Base-by-base conservation (phyloP, 2,888 invertebrate species). In the Linnaemya vulpina region DNA sequence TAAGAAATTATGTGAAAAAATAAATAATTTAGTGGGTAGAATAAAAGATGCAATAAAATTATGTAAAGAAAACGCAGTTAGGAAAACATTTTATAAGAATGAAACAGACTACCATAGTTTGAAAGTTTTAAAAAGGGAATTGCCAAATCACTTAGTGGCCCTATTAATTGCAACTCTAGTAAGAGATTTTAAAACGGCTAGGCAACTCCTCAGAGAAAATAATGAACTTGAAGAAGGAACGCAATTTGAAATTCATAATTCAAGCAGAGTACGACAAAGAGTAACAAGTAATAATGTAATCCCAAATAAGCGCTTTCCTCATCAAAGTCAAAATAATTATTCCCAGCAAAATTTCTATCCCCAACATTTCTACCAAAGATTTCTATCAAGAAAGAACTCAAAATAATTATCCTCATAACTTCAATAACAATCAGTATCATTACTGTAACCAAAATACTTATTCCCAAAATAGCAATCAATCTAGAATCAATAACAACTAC, bases 1-100 rank as follows among this genome's bases (percentile, higher is more conserved):
- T n/a, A 68, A 35, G 30, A 51, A 51, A 51, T 20, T 51, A 22
- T 68, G 68, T n/a, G 51, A 51, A 5, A 35, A 68, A 51, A 62
- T 35, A 25, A 51, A 68, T n/a, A 35, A 8, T n/a, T 20, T 13
- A 13, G 13, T 62, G 10, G 40, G 20, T 62, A 62, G 22, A 62
- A 40, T 62, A 20, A 13, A 40, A 9, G 40, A 62, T 22, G 13
- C 20, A 7, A 62, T 62, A 40, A 62, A 40, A 22, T 40, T 62
- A 40, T 22, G 62, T 40, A 20, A 35, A 3, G 25, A 51, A 30
- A 30, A 30, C 30, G 30, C 30, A 30, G 30, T 3, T 30, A 30
- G 30, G 30, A 30, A 68, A 20, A 35, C 1, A 30, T 46, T 46
- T 65, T 46, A 25, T 30, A 51, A 38, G n/a, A 68, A 51, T 22